Evolutionary conservation across 2,888 invertebrate genomes (phyloP).

Genomic region (Ochropacha duplaris): DNA sequence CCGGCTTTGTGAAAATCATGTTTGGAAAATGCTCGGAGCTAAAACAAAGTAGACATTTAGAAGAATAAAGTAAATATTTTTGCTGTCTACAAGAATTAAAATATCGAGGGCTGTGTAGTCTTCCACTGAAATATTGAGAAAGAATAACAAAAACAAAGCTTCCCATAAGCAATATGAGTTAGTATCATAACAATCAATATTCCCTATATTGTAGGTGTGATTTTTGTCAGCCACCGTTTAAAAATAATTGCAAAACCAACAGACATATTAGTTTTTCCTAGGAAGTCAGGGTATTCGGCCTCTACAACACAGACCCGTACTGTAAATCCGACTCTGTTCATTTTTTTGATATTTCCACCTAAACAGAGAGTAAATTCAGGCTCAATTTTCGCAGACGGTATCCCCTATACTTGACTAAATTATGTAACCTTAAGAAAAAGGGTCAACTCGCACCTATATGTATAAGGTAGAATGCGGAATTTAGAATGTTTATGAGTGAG

Average conservation of each 20-base stretch:
- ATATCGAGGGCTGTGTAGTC: background rate
- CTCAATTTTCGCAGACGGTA: background rate
- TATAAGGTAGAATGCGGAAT: background rate
- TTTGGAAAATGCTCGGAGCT: background rate
- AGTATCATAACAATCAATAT: too few relatives aligned
- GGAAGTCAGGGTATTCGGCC: too few relatives aligned
- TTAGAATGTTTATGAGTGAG: background rate
- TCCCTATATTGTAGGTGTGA: too few relatives aligned
- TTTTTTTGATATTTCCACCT: background rate
- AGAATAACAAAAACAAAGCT: background rate
- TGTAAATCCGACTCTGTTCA: background rate
- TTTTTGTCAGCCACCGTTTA: background rate
- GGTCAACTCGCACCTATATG: background rate
- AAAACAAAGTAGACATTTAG: background rate
- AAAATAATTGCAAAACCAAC: too few relatives aligned
- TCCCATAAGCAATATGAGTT: too few relatives aligned
- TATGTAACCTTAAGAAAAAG: background rate
- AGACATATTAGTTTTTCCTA: too few relatives aligned
- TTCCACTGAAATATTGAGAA: background rate
- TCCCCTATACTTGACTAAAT: background rate
- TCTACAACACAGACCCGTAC: background rate
- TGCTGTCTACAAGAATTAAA: background rate
- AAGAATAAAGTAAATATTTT: background rate
- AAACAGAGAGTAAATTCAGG: background rate
- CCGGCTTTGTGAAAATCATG: background rate